Evolutionary conservation across 2,888 invertebrate genomes (phyloP).

Genomic region (Notocelia uddmanniana): DNA sequence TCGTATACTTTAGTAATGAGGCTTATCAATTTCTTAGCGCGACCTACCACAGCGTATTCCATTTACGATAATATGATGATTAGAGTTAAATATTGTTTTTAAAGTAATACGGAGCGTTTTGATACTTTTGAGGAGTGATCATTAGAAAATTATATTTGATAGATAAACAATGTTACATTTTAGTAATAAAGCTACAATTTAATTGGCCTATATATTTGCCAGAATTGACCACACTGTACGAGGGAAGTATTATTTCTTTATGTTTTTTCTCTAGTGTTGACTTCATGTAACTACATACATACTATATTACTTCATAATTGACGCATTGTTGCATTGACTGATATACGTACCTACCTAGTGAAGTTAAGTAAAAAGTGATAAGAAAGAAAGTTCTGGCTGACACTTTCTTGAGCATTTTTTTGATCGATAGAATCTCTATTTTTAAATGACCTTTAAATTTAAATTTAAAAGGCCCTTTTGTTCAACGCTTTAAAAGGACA

Average conservation of each 20-base stretch:
- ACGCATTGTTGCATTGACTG: too few relatives aligned
- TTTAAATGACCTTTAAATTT: too few relatives aligned
- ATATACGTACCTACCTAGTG: too few relatives aligned
- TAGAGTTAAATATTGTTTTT: slow-evolving; percentile 17
- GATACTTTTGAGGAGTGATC: background rate
- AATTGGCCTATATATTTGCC: too few relatives aligned
- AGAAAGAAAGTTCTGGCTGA: background rate
- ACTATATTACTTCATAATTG: too few relatives aligned
- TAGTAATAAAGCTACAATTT: background rate
- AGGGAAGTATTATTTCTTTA: too few relatives aligned
- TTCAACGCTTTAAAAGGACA: slow-evolving; percentile 7
- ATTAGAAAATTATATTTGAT: background rate
- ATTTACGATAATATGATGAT: slow-evolving; percentile 13
- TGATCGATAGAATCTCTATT: too few relatives aligned
- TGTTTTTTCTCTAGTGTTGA: too few relatives aligned
- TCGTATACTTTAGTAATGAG: slow-evolving; percentile 43
- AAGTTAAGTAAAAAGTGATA: too few relatives aligned
- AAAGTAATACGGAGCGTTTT: slow-evolving; percentile 6
- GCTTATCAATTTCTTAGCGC: slow-evolving; percentile 36
- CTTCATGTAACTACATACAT: too few relatives aligned
- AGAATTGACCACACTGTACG: too few relatives aligned
- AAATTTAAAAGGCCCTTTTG: background rate
- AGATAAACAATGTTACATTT: background rate
- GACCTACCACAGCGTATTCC: slow-evolving; percentile 41
- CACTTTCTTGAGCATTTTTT: background rate